These are phyloP conservation scores for Lamellibrachia satsuma DNA, from an alignment of 2,888 invertebrate species.

Conservation along the genomic window DNA sequence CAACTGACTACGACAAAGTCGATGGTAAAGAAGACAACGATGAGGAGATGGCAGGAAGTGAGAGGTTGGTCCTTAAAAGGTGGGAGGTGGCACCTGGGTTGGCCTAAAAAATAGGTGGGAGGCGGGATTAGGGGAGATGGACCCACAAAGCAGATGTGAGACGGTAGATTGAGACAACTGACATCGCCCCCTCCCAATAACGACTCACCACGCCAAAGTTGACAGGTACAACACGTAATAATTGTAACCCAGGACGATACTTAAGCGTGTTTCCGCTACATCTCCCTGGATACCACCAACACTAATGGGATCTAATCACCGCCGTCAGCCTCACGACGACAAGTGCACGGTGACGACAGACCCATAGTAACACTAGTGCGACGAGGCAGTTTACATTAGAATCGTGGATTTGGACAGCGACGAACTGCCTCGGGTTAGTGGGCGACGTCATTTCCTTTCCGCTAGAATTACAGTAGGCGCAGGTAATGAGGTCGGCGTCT, in stretches of 20 bases:
- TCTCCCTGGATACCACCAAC: not conserved
- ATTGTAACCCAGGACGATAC: not conserved
- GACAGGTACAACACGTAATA: not conserved
- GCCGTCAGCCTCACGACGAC: not conserved
- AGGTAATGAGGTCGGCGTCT: not conserved
- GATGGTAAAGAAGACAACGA: not conserved
- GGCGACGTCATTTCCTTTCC: not conserved
- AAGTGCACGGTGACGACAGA: not conserved
- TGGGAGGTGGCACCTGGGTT: too few species aligned
- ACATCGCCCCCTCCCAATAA: not conserved
- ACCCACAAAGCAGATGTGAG: too few species aligned
- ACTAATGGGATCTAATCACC: not conserved
- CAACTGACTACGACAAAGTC: not conserved
- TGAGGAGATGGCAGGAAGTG: too few species aligned
- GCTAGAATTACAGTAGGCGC: not conserved
- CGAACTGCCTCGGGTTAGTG: not conserved
- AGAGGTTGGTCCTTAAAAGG: too few species aligned
- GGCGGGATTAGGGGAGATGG: too few species aligned
- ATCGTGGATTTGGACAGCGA: not conserved
- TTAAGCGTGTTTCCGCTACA: not conserved
- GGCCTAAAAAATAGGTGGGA: too few species aligned
- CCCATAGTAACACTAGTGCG: not conserved
- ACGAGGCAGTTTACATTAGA: not conserved
- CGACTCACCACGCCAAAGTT: not conserved
- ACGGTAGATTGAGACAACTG: too few species aligned